Conservation (phyloP, 2,888 invertebrate genomes). For the Allolobophora icterica region DNA sequence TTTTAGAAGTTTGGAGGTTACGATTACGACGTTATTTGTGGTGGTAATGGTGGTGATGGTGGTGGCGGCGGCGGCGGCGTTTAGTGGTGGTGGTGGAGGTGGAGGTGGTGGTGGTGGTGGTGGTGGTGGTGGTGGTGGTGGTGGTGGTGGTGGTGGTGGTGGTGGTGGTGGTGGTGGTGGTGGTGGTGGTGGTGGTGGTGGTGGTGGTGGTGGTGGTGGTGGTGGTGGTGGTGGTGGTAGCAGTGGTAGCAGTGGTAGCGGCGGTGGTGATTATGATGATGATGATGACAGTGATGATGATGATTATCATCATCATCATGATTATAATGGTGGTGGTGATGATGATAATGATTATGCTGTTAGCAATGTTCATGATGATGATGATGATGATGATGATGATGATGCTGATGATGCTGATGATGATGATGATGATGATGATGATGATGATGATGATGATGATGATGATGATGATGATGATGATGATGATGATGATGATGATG, state of each 20-base stretch:
- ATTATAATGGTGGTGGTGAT: conserved; percentile 25
- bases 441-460: background rate
- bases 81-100: too few relatives aligned
- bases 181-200: background rate
- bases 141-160: background rate
- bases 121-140: background rate
- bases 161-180: background rate
- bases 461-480: background rate
- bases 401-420: background rate
- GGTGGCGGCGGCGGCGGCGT: too few relatives aligned
- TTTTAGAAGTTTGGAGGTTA: too few relatives aligned
- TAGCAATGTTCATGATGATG: conserved; percentile 19
- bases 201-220: conserved; percentile 13
- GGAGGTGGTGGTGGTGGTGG: background rate
- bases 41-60: too few relatives aligned
- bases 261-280: background rate
- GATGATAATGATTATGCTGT: conserved; percentile 29
- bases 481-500: conserved; percentile 27
- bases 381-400: background rate
- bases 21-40: too few relatives aligned
- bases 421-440: too few relatives aligned
- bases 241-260: background rate
- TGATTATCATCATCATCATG: background rate
- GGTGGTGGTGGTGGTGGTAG: background rate
- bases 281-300: background rate